phyloP scores from a whole-genome alignment of 2,888 invertebrate species.

The Hydroisotoma schaefferi region DNA sequence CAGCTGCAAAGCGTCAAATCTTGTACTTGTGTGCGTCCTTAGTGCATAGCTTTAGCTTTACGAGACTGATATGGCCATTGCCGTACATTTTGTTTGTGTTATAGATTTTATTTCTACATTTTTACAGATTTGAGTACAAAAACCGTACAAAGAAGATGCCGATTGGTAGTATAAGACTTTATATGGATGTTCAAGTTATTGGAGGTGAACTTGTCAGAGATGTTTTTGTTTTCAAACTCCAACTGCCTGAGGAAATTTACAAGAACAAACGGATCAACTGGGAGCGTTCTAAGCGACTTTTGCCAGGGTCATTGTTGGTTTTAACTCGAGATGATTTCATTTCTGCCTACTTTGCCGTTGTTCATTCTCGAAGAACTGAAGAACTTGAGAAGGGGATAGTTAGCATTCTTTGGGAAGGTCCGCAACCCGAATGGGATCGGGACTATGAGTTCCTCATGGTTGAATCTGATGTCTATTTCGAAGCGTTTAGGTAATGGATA shows the following conservation, averaged over 20 bases:
- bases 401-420: conserved; percentile 47
- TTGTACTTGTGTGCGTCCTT: no score
- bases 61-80: no score
- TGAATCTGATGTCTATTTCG: conserved; percentile 75
- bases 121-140: no score
- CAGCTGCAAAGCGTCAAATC: no score
- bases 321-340: conserved; percentile 68
- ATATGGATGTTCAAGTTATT: conserved; percentile 31
- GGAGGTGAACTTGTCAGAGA: conserved; percentile 30
- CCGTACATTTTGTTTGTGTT: no score
- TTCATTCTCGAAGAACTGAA: conserved; percentile 59
- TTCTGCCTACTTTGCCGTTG: conserved; percentile 66
- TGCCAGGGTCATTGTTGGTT: conserved; percentile 69
- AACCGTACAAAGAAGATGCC: conserved; percentile 32
- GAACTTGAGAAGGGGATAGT: conserved; percentile 61
- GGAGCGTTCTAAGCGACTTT: conserved; percentile 60
- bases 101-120: no score
- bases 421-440: conserved; percentile 23
- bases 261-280: conserved; percentile 53
- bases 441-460: conserved; percentile 62
- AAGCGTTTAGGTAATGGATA: conserved; percentile 72
- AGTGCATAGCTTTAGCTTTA: no score
- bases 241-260: conserved; percentile 50
- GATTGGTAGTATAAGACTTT: conserved; percentile 42
- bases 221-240: conserved; percentile 33